Evolutionary conservation across 2,888 invertebrate genomes (phyloP).

Genomic region (Plemyria rubiginata): DNA sequence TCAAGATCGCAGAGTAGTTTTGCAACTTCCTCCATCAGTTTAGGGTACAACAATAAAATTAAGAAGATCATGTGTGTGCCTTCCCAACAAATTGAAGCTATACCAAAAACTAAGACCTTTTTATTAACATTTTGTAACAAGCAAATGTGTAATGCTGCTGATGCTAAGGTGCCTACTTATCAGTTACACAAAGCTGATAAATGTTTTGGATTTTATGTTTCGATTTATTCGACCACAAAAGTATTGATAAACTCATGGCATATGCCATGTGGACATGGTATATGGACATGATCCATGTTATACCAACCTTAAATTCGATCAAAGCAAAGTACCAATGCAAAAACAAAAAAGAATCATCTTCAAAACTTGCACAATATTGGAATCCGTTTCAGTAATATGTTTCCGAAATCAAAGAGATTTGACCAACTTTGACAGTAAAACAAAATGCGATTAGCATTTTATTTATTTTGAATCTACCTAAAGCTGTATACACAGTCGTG

Average conservation of each 20-base stretch:
- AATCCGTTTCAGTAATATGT: conserved; percentile 31
- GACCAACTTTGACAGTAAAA: conserved; percentile 58
- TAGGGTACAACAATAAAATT: background rate
- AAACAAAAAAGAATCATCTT: conserved; percentile 11
- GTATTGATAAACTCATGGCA: no score
- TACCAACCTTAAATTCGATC: background rate
- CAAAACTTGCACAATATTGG: conserved; percentile 26
- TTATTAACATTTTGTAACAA: no score
- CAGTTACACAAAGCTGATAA: no score
- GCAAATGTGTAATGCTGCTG: no score
- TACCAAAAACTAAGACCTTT: no score
- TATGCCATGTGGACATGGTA: no score
- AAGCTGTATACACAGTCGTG: background rate
- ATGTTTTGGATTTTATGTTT: no score
- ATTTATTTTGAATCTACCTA: conserved; percentile 54
- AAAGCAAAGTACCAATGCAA: background rate
- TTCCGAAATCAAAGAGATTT: conserved; percentile 51
- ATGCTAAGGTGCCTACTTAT: no score
- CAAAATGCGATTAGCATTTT: conserved; percentile 61
- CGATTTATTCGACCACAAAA: no score
- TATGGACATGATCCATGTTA: no score
- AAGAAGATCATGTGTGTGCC: background rate
- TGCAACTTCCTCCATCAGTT: background rate
- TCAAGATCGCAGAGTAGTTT: background rate
- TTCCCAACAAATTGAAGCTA: no score